Evolutionary conservation across 2,888 invertebrate genomes (phyloP), one percentile per base, ranked within the genome.

Genomic region (Acleris emargana): DNA sequence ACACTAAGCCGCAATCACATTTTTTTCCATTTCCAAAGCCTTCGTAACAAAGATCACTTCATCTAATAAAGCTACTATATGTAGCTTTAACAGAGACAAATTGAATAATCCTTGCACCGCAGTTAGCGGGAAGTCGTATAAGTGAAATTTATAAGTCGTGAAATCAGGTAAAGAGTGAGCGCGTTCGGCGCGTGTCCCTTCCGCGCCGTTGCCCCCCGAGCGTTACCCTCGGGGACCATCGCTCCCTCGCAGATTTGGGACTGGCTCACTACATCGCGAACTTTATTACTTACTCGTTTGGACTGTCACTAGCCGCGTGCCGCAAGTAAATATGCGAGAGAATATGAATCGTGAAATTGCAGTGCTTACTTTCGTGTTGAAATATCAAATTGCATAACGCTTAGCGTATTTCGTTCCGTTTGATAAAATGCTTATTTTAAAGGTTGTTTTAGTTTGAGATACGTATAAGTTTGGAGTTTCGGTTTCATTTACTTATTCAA

Each of bases 241-340:
- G 71, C 72, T 76, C 84, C 83, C 83, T 77, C 75, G 13, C 38
- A 61, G 77, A 81, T 82, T 80, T 76, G 82, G 83, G 83, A 79
- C 38, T 4, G 1, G 13, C 80, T 76, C 67, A 66, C 69, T 79
- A 67, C 75, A 83, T 83, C 83, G 81, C 80, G 76, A 80, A 84
- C 81, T 87, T 88, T 84, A 85, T 85, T 83, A 83, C 79, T 76
- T 72, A 73, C 78, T 76, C 78, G 74, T 81, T 82, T 78, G 71
- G 69, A 72, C 70, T 70, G 70, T 72, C 68, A 57, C n/a, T 61
- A 49, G 68, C 64, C 69, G 67, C 70, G 72, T 71, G 68, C 64
- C 62, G 52, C 60, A 38, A 47, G 38, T 53, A 58, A 62, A 67
- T 62, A 58, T 52, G 18, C 51, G 51, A 66, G 5, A 18, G 38